Conservation (phyloP, 2,797 vertebrate species). For the Ataeniobius toweri region DNA sequence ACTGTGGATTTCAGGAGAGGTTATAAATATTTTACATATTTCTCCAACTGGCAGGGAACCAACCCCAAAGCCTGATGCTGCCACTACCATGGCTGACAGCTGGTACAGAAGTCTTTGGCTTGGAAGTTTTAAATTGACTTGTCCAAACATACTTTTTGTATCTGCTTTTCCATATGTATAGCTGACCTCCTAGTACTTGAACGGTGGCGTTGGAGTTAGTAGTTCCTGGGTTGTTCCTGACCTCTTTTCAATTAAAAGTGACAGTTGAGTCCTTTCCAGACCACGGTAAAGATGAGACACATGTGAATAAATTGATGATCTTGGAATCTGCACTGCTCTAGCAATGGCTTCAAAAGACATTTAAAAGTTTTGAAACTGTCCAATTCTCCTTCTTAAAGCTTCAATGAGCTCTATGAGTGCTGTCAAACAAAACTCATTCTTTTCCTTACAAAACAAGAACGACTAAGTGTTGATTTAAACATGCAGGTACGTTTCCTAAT, state of each 20-base stretch:
- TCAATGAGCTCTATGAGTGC: background rate
- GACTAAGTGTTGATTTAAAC: background rate
- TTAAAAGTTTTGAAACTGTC: background rate
- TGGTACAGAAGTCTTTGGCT: too few species aligned
- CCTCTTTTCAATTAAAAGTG: background rate
- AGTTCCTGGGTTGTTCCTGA: background rate
- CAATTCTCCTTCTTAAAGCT: background rate
- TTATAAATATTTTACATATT: too few species aligned
- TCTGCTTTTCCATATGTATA: too few species aligned
- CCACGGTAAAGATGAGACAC: background rate
- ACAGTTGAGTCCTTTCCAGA: background rate
- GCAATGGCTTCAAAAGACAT: background rate
- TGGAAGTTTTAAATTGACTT: too few species aligned
- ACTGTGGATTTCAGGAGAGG: too few species aligned
- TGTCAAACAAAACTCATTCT: background rate
- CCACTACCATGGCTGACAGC: background rate
- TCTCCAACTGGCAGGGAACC: too few species aligned
- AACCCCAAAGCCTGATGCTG: too few species aligned
- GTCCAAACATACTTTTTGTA: too few species aligned
- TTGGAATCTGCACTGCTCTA: background rate
- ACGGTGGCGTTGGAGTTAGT: too few species aligned
- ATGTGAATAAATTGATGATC: background rate
- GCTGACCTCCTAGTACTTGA: too few species aligned
- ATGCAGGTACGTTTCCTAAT: background rate
- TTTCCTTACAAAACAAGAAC: background rate